Conservation (phyloP, 2,113 vertebrate genomes). For the Chunga burmeisteri region DNA sequence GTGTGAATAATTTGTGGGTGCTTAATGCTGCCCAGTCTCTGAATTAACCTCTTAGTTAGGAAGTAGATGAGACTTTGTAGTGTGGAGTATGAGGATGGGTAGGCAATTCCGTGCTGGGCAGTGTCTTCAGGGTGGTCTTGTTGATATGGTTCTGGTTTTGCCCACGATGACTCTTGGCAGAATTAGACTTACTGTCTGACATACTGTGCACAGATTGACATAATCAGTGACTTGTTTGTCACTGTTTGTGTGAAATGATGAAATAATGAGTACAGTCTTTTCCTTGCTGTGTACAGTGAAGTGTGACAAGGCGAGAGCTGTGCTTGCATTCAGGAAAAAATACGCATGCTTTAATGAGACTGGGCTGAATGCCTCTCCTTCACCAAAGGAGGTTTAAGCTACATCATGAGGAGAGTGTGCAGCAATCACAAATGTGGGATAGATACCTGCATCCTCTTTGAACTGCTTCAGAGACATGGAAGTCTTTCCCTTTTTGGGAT, state of each 20-base stretch:
- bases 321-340: not conserved
- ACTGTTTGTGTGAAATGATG: not conserved
- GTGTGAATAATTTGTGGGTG: not conserved
- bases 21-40: not conserved
- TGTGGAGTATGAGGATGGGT: not conserved
- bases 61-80: not conserved
- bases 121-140: not conserved
- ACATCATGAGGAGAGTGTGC: not conserved
- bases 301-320: not conserved
- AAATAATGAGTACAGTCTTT: not conserved
- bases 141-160: not conserved
- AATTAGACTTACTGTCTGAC: not conserved
- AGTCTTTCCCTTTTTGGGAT: not conserved
- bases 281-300: not conserved
- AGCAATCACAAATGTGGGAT: not conserved
- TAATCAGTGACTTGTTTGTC: not conserved
- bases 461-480: not conserved
- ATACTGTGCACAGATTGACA: not conserved
- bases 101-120: not conserved
- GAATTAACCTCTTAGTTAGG: not conserved
- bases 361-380: not conserved
- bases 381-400: not conserved
- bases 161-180: not conserved
- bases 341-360: not conserved
- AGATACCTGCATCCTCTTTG: not conserved